These are phyloP conservation scores for Ophonus ardosiacus DNA, from an alignment of 2,888 invertebrate species.

Conservation along the genomic window DNA sequence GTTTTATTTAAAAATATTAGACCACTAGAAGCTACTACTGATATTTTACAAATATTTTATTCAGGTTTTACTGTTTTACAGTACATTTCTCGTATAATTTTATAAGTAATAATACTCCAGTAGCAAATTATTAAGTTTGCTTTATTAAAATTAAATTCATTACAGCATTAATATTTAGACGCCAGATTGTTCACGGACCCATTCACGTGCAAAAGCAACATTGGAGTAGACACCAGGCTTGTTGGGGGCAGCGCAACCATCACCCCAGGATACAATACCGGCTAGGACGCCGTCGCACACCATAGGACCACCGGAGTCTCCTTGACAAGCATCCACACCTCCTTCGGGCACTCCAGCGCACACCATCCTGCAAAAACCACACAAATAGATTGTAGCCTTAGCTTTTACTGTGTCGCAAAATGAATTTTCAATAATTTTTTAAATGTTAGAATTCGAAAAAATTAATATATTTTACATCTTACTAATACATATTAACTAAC, in stretches of 20 bases:
- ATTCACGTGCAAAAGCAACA: constrained; percentile 24
- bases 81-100: too few species aligned
- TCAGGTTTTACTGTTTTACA: too few species aligned
- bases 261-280: constrained; percentile 56
- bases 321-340: constrained; percentile 63
- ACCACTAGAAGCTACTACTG: too few species aligned
- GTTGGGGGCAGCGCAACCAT: constrained; percentile 31
- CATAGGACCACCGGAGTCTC: constrained; percentile 55
- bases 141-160: background rate
- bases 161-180: background rate
- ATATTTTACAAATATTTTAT: too few species aligned
- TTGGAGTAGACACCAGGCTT: constrained; percentile 50
- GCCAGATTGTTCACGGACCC: constrained; percentile 41
- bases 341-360: constrained; percentile 60
- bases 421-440: too few species aligned
- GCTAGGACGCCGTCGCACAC: background rate
- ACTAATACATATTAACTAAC: background rate
- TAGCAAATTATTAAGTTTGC: too few species aligned
- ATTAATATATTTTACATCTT: too few species aligned
- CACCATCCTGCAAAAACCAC: constrained; percentile 50
- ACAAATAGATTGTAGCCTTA: background rate
- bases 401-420: background rate
- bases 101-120: too few species aligned
- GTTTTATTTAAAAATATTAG: too few species aligned
- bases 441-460: too few species aligned